A percentile compares a stretch with the other conserved stretches of the same genome.
phyloP scores from a whole-genome alignment of 2,888 invertebrate genomes.

The Orthosia gothica region DNA sequence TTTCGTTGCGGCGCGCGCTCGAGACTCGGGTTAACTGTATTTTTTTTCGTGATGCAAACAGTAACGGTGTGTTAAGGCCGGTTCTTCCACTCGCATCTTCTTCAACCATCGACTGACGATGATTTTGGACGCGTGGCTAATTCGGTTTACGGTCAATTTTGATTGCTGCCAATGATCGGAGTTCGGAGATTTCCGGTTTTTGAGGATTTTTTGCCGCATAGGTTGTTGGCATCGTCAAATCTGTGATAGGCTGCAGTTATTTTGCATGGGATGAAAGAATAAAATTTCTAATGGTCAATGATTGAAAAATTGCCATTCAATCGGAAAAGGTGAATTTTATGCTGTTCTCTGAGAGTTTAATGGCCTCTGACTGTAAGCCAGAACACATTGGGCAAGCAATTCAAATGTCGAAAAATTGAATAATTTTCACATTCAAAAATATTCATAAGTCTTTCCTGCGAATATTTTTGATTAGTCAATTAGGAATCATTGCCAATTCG shows the following conservation, averaged over 20 bases:
- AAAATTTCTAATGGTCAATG: slow-evolving; percentile 51
- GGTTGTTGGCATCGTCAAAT: slow-evolving; percentile 65
- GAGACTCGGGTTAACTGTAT: slow-evolving; percentile 87
- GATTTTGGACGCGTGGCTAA: slow-evolving; percentile 78
- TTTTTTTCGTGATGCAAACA: slow-evolving; percentile 88
- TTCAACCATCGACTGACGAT: slow-evolving; percentile 70
- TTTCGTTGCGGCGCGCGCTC: slow-evolving; percentile 84
- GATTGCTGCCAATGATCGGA: slow-evolving; percentile 68
- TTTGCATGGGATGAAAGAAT: slow-evolving; percentile 62
- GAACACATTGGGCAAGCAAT: slow-evolving; percentile 8
- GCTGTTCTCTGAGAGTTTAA: slow-evolving; percentile 29
- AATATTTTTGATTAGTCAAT: slow-evolving; percentile 4
- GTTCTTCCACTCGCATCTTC: slow-evolving; percentile 82
- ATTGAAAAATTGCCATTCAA: slow-evolving; percentile 51
- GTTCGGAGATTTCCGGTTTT: slow-evolving; percentile 62
- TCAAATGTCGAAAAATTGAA: slow-evolving; percentile 13
- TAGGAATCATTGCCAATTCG: not conserved
- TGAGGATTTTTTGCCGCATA: slow-evolving; percentile 57
- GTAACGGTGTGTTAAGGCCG: slow-evolving; percentile 87
- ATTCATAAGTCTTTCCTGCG: not conserved
- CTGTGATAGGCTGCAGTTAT: slow-evolving; percentile 64
- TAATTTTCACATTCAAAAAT: not conserved
- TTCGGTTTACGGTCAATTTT: slow-evolving; percentile 68
- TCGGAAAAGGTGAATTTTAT: slow-evolving; percentile 38
- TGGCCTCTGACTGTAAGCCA: slow-evolving; percentile 10